Evolutionary conservation across 2,113 vertebrate genomes (phyloP).

Genomic region (Myotis brandtii): DNA sequence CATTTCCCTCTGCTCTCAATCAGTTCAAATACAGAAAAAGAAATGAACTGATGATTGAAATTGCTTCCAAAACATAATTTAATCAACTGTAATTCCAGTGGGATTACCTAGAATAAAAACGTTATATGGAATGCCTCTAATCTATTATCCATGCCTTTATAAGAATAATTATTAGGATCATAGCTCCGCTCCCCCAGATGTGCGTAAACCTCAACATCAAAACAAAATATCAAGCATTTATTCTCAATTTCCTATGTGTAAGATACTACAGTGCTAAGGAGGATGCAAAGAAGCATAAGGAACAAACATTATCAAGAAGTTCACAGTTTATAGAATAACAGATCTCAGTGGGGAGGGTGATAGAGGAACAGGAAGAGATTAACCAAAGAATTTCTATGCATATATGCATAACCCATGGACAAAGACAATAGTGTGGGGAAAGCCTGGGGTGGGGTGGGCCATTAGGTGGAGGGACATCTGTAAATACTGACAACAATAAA

Average conservation of each 20-base stretch:
- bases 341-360: background rate
- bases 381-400: background rate
- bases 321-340: background rate
- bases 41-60: background rate
- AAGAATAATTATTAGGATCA: constrained; percentile 2
- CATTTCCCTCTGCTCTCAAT: background rate
- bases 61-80: background rate
- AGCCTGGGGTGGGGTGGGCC: background rate
- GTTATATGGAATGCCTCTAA: background rate
- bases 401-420: background rate
- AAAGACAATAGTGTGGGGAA: background rate
- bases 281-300: background rate
- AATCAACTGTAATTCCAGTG: background rate
- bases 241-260: background rate
- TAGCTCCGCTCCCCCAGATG: background rate
- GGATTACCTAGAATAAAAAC: constrained; percentile 30
- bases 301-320: background rate
- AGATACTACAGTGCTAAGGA: background rate
- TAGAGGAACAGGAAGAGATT: background rate
- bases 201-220: constrained; percentile 8
- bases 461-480: background rate
- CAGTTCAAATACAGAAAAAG: constrained; percentile 5
- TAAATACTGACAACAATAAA: background rate
- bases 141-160: constrained; percentile 10
- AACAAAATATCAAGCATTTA: constrained; percentile 29